Conservation (phyloP, 2,113 vertebrate species). For the Labeo catla region DNA sequence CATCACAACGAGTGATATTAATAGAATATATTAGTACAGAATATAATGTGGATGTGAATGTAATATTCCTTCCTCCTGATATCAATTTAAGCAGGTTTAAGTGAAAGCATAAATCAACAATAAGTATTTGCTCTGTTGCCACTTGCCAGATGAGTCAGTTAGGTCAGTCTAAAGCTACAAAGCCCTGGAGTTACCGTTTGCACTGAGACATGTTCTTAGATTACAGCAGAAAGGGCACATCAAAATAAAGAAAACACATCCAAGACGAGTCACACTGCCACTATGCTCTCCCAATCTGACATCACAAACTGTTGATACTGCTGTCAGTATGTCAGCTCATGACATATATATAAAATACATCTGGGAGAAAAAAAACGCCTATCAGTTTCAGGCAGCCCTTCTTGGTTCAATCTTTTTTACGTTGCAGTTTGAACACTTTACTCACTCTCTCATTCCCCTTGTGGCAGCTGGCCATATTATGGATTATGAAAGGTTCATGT, state of each 20-base stretch:
- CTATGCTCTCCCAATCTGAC: neutral
- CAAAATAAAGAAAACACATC: neutral
- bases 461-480: neutral
- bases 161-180: conserved; percentile 7
- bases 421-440: neutral
- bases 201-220: neutral
- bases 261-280: neutral
- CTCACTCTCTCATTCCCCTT: neutral
- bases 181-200: conserved; percentile 11
- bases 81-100: neutral
- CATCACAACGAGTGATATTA: neutral
- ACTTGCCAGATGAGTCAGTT: neutral
- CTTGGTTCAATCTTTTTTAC: neutral
- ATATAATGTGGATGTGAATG: neutral
- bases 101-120: neutral
- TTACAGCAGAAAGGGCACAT: neutral
- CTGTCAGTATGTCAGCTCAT: neutral
- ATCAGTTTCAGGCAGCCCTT: neutral
- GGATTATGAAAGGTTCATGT: too few relatives aligned
- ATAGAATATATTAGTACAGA: neutral
- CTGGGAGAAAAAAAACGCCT: neutral
- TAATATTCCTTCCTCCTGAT: neutral
- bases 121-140: neutral
- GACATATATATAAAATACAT: neutral
- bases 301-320: neutral